phyloP scores from a whole-genome alignment of 2,888 invertebrate genomes.

The Epinotia brunnichana region DNA sequence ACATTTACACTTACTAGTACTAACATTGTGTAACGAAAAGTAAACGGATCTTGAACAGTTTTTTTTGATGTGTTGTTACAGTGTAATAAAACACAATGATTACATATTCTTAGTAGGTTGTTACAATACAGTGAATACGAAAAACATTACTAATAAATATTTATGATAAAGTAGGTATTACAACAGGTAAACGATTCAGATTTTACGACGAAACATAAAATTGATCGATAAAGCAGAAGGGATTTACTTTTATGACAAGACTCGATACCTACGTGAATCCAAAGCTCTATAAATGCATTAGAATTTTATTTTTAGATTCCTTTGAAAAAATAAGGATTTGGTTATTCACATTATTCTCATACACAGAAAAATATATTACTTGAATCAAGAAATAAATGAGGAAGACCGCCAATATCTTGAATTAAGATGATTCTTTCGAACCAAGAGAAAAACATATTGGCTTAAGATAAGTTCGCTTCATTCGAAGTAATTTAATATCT shows the following conservation, averaged over 20 bases:
- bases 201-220: slow-evolving; percentile 37
- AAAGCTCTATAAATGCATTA: slow-evolving; percentile 5
- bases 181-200: slow-evolving; percentile 36
- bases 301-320: background rate
- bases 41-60: no score
- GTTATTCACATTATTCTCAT: background rate
- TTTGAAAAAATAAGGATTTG: slow-evolving; percentile 6
- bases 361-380: no score
- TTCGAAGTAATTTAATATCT: no score
- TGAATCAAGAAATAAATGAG: no score
- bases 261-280: slow-evolving; percentile 6
- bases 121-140: slow-evolving; percentile 9
- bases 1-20: no score
- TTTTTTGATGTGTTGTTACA: background rate
- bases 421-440: no score
- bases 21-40: no score
- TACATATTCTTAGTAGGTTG: slow-evolving; percentile 4
- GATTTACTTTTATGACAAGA: slow-evolving; percentile 29
- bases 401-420: no score
- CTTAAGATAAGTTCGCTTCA: no score
- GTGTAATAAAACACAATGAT: background rate
- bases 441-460: no score
- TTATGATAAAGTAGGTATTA: slow-evolving; percentile 33
- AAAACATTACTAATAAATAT: slow-evolving; percentile 38
- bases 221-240: slow-evolving; percentile 34